These are phyloP conservation scores for Mastomys natalensis DNA, from an alignment of 2,113 vertebrate genomes.

Conservation along the genomic window DNA sequence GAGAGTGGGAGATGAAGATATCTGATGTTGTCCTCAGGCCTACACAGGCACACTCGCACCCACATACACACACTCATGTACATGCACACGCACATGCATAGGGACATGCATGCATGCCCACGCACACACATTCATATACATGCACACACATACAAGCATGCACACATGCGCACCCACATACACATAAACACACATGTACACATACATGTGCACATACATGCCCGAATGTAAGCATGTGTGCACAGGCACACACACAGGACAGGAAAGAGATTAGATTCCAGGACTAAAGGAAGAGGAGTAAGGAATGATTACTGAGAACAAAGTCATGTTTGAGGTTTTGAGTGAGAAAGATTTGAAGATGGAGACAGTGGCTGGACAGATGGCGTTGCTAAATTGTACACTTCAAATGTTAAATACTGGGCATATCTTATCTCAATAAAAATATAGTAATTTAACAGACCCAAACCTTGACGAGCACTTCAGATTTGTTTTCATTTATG, in stretches of 20 bases:
- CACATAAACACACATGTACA: neutral
- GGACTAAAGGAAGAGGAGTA: fast-evolving
- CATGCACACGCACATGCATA: neutral
- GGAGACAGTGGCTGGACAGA: fast-evolving
- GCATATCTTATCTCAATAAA: neutral
- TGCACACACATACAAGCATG: too few relatives aligned
- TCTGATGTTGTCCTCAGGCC: neutral
- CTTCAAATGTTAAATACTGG: neutral
- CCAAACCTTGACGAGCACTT: neutral
- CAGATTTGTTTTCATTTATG: neutral
- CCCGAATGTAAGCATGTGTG: too few relatives aligned
- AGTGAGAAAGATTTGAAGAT: neutral
- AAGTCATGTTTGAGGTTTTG: neutral
- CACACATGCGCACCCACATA: too few relatives aligned
- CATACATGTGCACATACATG: too few relatives aligned
- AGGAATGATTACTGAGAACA: too few relatives aligned
- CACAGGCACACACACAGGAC: too few relatives aligned
- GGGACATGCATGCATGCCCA: neutral
- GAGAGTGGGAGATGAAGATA: neutral
- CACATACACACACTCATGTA: neutral
- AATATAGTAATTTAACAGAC: neutral
- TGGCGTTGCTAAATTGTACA: neutral
- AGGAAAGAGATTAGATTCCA: neutral
- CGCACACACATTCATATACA: too few relatives aligned
- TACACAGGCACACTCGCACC: neutral